phyloP scores from a whole-genome alignment of 1,140 invertebrate genomes.

The Drosophila lacertosa region DNA sequence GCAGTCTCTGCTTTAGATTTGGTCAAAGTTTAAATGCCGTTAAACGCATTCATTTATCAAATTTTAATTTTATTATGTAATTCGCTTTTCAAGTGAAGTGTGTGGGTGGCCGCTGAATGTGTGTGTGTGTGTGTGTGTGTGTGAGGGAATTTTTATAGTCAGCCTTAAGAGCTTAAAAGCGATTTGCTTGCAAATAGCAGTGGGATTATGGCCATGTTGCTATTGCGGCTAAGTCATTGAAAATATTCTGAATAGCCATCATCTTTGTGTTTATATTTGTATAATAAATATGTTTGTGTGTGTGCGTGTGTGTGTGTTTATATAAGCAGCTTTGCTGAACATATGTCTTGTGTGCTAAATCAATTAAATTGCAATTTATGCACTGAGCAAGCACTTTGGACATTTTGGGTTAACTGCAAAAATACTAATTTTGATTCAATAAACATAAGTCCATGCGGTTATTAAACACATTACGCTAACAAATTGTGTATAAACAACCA shows the following conservation, averaged over 20 bases:
- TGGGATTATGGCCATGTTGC: slow-evolving; percentile 59
- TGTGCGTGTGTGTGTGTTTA: neutral
- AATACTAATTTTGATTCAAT: slow-evolving; percentile 11
- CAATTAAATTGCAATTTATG: slow-evolving; percentile 32
- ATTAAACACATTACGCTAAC: slow-evolving; percentile 2
- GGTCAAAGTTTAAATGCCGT: slow-evolving; percentile 68
- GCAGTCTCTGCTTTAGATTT: slow-evolving; percentile 1
- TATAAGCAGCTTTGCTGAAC: neutral
- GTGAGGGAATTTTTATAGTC: slow-evolving; percentile 29
- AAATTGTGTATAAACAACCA: neutral
- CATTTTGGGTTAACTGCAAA: slow-evolving; percentile 6
- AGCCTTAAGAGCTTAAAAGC: slow-evolving; percentile 68
- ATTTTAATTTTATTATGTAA: slow-evolving; percentile 67
- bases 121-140: slow-evolving; percentile 4
- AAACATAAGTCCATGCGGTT: slow-evolving; percentile 5
- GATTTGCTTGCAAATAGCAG: slow-evolving; percentile 62
- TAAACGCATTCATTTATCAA: slow-evolving; percentile 76
- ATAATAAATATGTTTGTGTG: neutral
- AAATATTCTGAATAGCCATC: slow-evolving; percentile 18
- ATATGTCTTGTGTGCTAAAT: slow-evolving; percentile 20
- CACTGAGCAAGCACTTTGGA: neutral
- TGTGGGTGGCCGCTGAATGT: slow-evolving; percentile 3
- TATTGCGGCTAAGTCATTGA: slow-evolving; percentile 42
- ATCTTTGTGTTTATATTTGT: neutral
- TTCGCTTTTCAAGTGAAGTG: slow-evolving; percentile 38